phyloP scores from a whole-genome alignment of 2,113 vertebrate genomes.

The Osmerus eperlanus region DNA sequence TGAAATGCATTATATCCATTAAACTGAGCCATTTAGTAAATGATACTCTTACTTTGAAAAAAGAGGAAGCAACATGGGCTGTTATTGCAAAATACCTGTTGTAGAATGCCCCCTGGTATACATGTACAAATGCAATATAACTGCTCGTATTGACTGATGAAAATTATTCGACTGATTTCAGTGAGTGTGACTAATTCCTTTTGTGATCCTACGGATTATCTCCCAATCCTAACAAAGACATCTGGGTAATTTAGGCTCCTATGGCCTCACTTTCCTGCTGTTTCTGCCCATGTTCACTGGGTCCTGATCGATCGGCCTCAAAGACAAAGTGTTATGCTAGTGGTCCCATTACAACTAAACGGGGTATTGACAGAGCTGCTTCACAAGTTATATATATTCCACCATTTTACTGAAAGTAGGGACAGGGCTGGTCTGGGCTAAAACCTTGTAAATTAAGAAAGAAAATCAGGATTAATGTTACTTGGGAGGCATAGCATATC shows the following conservation, averaged over 20 bases:
- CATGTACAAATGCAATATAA: too few relatives aligned
- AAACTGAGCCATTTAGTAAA: too few relatives aligned
- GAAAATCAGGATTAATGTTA: too few relatives aligned
- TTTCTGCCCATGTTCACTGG: slow-evolving; percentile 30
- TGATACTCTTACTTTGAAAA: too few relatives aligned
- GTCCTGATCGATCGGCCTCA: slow-evolving; percentile 42
- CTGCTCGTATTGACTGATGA: too few relatives aligned
- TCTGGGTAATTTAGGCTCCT: slow-evolving; percentile 41
- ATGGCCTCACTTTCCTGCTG: slow-evolving; percentile 30
- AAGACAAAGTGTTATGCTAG: slow-evolving; percentile 43
- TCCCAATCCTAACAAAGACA: slow-evolving; percentile 29
- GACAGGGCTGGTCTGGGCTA: not conserved
- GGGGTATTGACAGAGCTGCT: slow-evolving; percentile 40
- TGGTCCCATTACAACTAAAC: slow-evolving; percentile 42
- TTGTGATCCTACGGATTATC: slow-evolving; percentile 50
- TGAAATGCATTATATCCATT: too few relatives aligned
- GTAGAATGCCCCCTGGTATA: too few relatives aligned
- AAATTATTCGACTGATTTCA: too few relatives aligned
- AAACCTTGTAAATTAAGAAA: not conserved
- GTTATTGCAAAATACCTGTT: too few relatives aligned
- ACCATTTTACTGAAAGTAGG: slow-evolving; percentile 1
- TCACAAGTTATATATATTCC: slow-evolving; percentile 12
- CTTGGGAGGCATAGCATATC: too few relatives aligned
- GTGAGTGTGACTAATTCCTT: slow-evolving; percentile 28
- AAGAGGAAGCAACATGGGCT: too few relatives aligned